Evolutionary conservation across 2,113 vertebrate genomes (phyloP), one percentile per base, ranked within the genome.

Genomic region (Columba janthina): DNA sequence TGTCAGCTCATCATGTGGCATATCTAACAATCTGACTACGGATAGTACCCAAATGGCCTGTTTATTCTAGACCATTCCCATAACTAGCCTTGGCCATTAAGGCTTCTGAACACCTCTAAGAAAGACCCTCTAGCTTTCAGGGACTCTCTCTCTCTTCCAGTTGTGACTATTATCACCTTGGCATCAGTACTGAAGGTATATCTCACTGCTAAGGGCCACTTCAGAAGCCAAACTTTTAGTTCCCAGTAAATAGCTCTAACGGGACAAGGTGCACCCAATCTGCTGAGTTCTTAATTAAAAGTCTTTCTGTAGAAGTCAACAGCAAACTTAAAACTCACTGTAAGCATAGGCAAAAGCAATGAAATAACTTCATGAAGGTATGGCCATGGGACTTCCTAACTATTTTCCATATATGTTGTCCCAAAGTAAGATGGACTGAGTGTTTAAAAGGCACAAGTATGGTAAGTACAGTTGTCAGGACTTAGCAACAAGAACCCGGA

Each of bases 301-400:
- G 6, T 61, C 17, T 66, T 85, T 26, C 42, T 74, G 24, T 38
- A 72, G 9, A 70, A 85, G 44, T 54, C 53, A 74, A 32, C 3
- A 53, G 42, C 29, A 76, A 56, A 22, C 20, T 62, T 79, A 48
- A 87, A 25, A 58, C 9, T 78, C 12, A 0, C 32, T 69, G 10
- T 21, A 36, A 79, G 8, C 28, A 28, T 2, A 50, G 13, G 24
- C 1, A 92, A 88, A 78, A 71, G 6, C 28, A 78, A 46, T 10
- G 5, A 48, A 75, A 69, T 8, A 69, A 0, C 12, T 65, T 40
- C 13, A 7, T 36, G 25, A 22, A 56, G 19, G 13, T 12, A 48
- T 9, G 3, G 4, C 20, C 19, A 3, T 0, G 0, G 21, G 21
- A 44, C 12, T 82, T 69, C 34, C 46, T 34, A 28, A 7, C 6